phyloP scores from a whole-genome alignment of 64 coral and sea anemone species.

The Montipora sp. region DNA sequence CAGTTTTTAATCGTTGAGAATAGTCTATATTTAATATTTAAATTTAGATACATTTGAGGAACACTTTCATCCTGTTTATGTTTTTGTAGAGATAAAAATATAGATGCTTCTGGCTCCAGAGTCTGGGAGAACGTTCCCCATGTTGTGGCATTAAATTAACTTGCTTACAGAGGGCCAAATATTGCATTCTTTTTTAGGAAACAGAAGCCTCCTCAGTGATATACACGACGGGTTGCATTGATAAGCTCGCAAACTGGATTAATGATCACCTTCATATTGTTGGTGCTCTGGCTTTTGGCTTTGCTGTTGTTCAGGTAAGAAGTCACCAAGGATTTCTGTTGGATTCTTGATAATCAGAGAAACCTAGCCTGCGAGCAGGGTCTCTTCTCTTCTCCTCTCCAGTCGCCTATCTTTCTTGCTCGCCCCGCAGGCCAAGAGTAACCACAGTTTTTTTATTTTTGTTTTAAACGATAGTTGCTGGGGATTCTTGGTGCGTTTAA shows the following conservation, averaged over 20 bases:
- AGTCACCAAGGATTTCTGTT: neutral
- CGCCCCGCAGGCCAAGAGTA: too few species aligned
- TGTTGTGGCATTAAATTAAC: too few species aligned
- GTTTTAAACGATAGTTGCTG: slow-evolving; percentile 45
- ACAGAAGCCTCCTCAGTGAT: slow-evolving; percentile 71
- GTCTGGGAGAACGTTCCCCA: too few species aligned
- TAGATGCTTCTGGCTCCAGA: too few species aligned
- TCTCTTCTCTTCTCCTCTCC: neutral
- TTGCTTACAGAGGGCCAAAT: neutral
- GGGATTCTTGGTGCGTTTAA: slow-evolving; percentile 81
- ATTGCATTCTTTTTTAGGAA: slow-evolving; percentile 25
- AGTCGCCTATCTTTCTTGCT: too few species aligned
- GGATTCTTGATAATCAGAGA: neutral
- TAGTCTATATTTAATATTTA: too few species aligned
- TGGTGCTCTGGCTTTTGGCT: slow-evolving; percentile 89
- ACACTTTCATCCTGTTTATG: too few species aligned
- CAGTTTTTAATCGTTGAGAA: too few species aligned
- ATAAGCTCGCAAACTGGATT: slow-evolving; percentile 78
- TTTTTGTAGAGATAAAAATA: too few species aligned
- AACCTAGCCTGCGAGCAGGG: neutral
- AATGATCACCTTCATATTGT: slow-evolving; percentile 78
- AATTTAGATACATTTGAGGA: too few species aligned
- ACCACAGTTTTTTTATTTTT: too few species aligned
- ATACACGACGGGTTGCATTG: slow-evolving; percentile 81
- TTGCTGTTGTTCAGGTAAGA: slow-evolving; percentile 80